phyloP scores from a whole-genome alignment of 2,888 invertebrate genomes.

The Zhuqinia jingwanae region DNA sequence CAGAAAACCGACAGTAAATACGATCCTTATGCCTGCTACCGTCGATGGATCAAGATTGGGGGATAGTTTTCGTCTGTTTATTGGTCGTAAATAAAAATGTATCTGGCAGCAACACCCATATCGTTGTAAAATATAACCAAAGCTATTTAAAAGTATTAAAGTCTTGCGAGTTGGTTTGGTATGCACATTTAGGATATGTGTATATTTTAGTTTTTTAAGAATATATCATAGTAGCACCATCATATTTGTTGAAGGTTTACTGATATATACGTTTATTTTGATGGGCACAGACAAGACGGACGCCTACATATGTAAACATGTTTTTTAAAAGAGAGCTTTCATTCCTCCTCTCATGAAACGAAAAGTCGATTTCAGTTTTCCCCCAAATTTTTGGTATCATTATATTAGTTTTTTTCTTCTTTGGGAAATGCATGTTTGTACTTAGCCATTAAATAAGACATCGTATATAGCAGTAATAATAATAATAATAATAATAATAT shows the following conservation, averaged over 20 bases:
- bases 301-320: constrained; percentile 58
- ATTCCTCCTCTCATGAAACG: constrained; percentile 44
- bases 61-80: constrained; percentile 35
- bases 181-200: too few species aligned
- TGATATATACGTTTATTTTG: constrained; percentile 7
- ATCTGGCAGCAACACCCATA: constrained; percentile 44
- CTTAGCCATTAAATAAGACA: too few species aligned
- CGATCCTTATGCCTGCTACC: constrained; percentile 26
- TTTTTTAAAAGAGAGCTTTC: constrained; percentile 42
- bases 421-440: too few species aligned
- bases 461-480: too few species aligned
- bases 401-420: constrained; percentile 10
- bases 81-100: constrained; percentile 47
- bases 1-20: constrained; percentile 21
- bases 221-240: not conserved
- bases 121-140: constrained; percentile 3
- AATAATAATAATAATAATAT: not conserved
- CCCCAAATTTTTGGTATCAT: constrained; percentile 36
- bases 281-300: not conserved
- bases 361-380: constrained; percentile 4
- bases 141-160: not conserved
- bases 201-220: not conserved
- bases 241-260: not conserved
- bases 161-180: too few species aligned
- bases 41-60: constrained; percentile 33